Evolutionary conservation across 64 coral and sea anemone species (phyloP).

Genomic region (Montipora cactus): DNA sequence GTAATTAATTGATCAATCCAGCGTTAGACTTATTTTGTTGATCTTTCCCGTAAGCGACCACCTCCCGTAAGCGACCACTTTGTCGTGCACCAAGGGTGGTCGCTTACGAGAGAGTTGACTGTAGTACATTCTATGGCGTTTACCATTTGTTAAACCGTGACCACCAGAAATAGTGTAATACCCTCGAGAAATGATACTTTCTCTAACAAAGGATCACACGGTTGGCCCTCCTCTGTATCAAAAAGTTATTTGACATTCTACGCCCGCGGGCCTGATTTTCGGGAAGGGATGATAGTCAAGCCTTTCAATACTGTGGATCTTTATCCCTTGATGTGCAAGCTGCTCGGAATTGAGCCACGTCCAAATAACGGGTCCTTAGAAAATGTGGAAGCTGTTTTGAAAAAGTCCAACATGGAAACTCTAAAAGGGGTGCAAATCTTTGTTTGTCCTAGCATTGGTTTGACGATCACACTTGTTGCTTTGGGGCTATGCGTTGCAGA

Average conservation of each 20-base stretch:
- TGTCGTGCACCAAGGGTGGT: no score
- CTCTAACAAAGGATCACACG: constrained; percentile 24
- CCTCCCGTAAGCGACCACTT: no score
- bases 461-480: background rate
- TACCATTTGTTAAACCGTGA: no score
- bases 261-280: constrained; percentile 71
- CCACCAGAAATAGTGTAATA: background rate
- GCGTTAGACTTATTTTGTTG: no score
- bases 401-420: background rate
- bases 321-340: constrained; percentile 70
- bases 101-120: no score
- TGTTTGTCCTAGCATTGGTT: background rate
- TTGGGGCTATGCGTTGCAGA: background rate
- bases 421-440: background rate
- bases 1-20: no score
- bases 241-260: constrained; percentile 74
- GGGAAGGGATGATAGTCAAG: background rate
- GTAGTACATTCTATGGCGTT: no score
- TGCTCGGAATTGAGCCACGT: constrained; percentile 73
- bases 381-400: constrained; percentile 26
- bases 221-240: constrained; percentile 56
- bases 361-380: constrained; percentile 72
- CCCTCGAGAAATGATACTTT: background rate
- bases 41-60: no score
- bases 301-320: constrained; percentile 71